Evolutionary conservation across 2,113 vertebrate species (phyloP), one percentile per base, ranked within the genome.

Genomic region (Panthera leo): DNA sequence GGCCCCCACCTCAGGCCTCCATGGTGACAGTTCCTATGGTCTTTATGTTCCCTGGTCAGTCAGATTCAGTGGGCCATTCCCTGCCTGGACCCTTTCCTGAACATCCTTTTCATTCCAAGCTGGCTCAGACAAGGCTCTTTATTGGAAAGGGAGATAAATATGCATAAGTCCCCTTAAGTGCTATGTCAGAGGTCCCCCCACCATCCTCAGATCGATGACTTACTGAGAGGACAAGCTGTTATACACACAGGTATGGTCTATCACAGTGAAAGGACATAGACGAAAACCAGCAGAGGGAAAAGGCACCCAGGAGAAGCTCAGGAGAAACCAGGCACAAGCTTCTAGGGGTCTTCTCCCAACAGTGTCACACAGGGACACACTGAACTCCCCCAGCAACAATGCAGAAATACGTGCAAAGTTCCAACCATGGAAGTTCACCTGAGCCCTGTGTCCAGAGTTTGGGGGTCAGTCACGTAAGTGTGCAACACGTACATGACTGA

Each of bases 271-370:
- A 53, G 42, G 63, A 29, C 16, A n/a, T 4, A 13, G 34, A 27
- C 5, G 27, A 61, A 13, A 48, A 31, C 21, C 19, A 18, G 34
- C 58, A 71, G 42, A 65, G 48, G 39, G 8, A 19, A 65, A 29
- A 14, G 16, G 1, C 55, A 7, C 3, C 3, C 3, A 2, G 6
- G 7, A 48, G 34, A 10, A 15, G 29, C 55, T 45, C 45, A 11
- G 19, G 51, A n/a, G 58, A 42, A 0, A 6, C 45, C 21, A 83
- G 68, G 48, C 0, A 15, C 42, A 29, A 14, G 25, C 55, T 58
- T 75, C 31, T 58, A 27, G 80, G 42, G 4, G 19, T 34, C 25
- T 11, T 65, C 45, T 58, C 45, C 34, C n/a, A 34, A 29, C 1
- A 5, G 3, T 16, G 21, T 29, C 36, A 16, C 36, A 7, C 5